Evolutionary conservation across 2,797 vertebrate genomes (phyloP).

Genomic region (Hybognathus amarus): DNA sequence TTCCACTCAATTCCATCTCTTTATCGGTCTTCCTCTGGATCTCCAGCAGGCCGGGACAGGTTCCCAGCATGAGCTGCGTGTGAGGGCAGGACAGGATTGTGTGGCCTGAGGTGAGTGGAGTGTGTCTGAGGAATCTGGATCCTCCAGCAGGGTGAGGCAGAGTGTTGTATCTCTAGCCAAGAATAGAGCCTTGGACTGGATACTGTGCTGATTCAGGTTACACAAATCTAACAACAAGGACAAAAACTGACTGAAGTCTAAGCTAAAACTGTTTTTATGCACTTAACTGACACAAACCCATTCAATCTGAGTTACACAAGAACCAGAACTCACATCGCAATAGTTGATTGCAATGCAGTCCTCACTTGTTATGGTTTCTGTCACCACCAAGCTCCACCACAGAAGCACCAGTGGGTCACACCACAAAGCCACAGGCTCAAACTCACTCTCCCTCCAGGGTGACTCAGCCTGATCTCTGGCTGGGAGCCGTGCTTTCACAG

Average conservation of each 20-base stretch:
- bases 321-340: slow-evolving; percentile 7
- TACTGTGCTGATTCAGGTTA: slow-evolving; percentile 39
- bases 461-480: slow-evolving; percentile 65
- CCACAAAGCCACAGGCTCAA: slow-evolving; percentile 69
- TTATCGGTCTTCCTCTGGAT: slow-evolving; percentile 47
- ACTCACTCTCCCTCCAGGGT: slow-evolving; percentile 54
- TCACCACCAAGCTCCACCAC: slow-evolving; percentile 31
- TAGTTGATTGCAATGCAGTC: background rate
- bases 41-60: slow-evolving; percentile 55
- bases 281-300: background rate
- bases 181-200: slow-evolving; percentile 26
- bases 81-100: slow-evolving; percentile 64
- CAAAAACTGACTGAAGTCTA: background rate
- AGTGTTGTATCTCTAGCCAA: slow-evolving; percentile 25
- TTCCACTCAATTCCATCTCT: slow-evolving; percentile 24
- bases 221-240: slow-evolving; percentile 13
- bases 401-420: slow-evolving; percentile 56
- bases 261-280: background rate
- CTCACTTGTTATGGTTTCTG: slow-evolving; percentile 18
- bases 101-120: slow-evolving; percentile 22
- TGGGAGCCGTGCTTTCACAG: slow-evolving; percentile 57
- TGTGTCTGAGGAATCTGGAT: slow-evolving; percentile 64
- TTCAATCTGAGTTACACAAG: background rate
- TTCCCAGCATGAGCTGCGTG: slow-evolving; percentile 60
- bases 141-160: slow-evolving; percentile 52